Evolutionary conservation across 2,888 invertebrate species (phyloP).

Genomic region (Agonopterix heracliana): DNA sequence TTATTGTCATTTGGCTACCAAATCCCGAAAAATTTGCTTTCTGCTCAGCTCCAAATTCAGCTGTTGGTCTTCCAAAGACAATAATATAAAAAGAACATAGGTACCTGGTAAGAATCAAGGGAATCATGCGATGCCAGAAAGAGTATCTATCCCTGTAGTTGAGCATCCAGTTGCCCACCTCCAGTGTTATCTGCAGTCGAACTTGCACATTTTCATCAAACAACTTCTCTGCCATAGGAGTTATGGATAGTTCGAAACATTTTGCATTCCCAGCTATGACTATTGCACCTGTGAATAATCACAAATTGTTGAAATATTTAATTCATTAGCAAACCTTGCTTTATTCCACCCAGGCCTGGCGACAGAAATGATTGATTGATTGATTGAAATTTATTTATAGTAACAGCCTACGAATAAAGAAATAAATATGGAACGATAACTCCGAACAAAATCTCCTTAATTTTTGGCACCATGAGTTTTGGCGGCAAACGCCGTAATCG

Average conservation of each 20-base stretch:
- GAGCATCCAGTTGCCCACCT: constrained; percentile 87
- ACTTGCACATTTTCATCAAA: constrained; percentile 91
- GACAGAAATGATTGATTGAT: no score
- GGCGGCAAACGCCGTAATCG: no score
- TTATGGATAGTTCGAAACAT: constrained; percentile 82
- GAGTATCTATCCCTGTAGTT: constrained; percentile 91
- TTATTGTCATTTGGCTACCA: no score
- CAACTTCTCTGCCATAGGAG: constrained; percentile 88
- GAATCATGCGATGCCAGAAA: constrained; percentile 90
- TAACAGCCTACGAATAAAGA: no score
- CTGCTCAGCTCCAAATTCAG: no score
- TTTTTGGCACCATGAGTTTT: no score
- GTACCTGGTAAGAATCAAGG: constrained; percentile 90
- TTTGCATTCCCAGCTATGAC: constrained; percentile 83
- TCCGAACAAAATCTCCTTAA: no score
- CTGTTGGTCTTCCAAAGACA: no score
- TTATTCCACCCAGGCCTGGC: no score
- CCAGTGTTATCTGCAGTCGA: constrained; percentile 79
- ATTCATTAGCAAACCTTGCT: not conserved
- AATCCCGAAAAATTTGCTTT: no score
- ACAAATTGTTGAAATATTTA: not conserved
- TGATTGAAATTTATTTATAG: no score
- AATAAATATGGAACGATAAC: no score
- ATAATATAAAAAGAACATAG: constrained; percentile 23
- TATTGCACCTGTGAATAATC: constrained; percentile 62